Evolutionary conservation across 2,113 vertebrate genomes (phyloP).

Genomic region (Passerina amoena): DNA sequence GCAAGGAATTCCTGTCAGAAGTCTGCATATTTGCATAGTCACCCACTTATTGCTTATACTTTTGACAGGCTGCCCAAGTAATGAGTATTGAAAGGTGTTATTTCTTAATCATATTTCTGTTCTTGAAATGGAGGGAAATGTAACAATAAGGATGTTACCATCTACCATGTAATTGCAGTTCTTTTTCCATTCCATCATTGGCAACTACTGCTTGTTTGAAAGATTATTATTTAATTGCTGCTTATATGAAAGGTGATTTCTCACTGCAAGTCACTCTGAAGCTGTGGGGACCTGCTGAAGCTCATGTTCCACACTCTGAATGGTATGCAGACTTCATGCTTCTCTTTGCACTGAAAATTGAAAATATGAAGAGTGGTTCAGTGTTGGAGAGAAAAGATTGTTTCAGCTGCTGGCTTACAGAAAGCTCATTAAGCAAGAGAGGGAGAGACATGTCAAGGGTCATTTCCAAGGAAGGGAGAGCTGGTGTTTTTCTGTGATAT

Average conservation of each 20-base stretch:
- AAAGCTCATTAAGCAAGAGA: not conserved
- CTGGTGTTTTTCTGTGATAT: not conserved
- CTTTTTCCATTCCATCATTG: not conserved
- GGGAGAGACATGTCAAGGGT: not conserved
- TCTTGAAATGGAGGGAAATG: not conserved
- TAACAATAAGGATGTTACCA: not conserved
- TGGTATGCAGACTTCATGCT: not conserved
- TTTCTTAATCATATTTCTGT: not conserved
- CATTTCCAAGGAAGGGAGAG: not conserved
- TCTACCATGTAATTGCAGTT: not conserved
- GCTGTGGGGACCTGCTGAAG: not conserved
- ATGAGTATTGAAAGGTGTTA: not conserved
- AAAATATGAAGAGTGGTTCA: not conserved
- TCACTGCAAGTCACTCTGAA: not conserved
- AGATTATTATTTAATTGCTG: not conserved
- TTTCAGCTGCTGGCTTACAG: not conserved
- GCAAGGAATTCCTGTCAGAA: conserved; percentile 10
- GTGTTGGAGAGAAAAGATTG: not conserved
- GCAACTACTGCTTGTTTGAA: not conserved
- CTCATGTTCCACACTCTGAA: not conserved
- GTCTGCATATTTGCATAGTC: not conserved
- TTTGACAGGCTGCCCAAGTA: not conserved
- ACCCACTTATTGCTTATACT: not conserved
- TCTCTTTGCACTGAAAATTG: not conserved
- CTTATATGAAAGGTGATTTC: not conserved